Conservation (phyloP, 2,797 vertebrate species). For the Scarus forsteni region DNA sequence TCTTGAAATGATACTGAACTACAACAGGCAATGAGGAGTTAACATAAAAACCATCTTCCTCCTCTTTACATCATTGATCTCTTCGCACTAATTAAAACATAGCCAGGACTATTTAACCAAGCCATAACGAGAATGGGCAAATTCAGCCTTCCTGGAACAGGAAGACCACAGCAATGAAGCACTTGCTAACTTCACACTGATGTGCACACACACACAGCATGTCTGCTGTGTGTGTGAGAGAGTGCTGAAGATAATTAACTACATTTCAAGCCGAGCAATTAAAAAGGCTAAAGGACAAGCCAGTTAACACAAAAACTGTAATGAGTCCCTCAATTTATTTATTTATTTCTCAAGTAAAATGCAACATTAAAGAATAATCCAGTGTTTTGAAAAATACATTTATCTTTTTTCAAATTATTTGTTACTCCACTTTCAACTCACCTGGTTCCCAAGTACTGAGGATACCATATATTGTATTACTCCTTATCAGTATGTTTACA, state of each 20-base stretch:
- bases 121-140: constrained; percentile 75
- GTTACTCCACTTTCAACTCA: too few relatives aligned
- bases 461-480: too few relatives aligned
- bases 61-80: constrained; percentile 79
- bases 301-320: constrained; percentile 41
- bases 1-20: constrained; percentile 8
- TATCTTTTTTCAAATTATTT: not conserved
- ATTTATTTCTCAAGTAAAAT: constrained; percentile 20
- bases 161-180: constrained; percentile 58
- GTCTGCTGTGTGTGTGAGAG: constrained; percentile 3
- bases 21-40: constrained; percentile 62
- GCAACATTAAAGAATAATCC: constrained; percentile 9
- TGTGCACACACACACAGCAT: constrained; percentile 10
- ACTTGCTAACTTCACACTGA: constrained; percentile 36
- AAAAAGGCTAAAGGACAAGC: constrained; percentile 57
- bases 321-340: constrained; percentile 18
- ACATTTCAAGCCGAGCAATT: constrained; percentile 58
- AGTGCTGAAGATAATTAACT: constrained; percentile 56
- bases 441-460: too few relatives aligned
- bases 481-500: too few relatives aligned
- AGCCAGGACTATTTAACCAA: constrained; percentile 82
- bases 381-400: not conserved
- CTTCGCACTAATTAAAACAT: constrained; percentile 84
- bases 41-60: constrained; percentile 61
- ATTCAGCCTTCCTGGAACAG: constrained; percentile 51